phyloP scores from a whole-genome alignment of 2,888 invertebrate genomes.

The Meteorus colon region DNA sequence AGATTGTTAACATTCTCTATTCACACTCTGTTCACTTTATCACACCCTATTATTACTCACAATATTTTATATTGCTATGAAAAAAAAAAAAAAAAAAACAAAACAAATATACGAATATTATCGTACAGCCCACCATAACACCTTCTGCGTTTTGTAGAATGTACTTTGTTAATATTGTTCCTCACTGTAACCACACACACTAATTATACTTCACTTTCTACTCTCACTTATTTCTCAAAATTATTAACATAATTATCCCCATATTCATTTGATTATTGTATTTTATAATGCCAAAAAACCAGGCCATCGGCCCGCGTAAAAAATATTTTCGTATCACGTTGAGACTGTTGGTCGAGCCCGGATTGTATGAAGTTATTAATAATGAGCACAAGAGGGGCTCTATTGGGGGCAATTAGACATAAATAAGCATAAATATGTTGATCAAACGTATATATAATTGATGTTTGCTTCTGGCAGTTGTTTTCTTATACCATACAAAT shows the following conservation, averaged over 20 bases:
- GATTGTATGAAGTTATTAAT: slow-evolving; percentile 49
- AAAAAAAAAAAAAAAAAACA: not conserved
- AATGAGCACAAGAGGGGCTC: slow-evolving; percentile 52
- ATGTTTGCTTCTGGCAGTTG: slow-evolving; percentile 43
- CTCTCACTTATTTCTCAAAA: not conserved
- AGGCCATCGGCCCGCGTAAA: slow-evolving; percentile 52
- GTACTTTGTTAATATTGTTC: not conserved
- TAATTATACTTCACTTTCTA: not conserved
- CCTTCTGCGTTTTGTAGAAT: not conserved
- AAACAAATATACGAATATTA: not conserved
- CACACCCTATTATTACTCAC: not conserved
- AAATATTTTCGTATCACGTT: slow-evolving; percentile 49
- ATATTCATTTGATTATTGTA: not conserved
- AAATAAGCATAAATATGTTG: slow-evolving; percentile 8
- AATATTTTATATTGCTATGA: not conserved
- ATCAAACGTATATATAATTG: slow-evolving; percentile 2
- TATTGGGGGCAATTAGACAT: slow-evolving; percentile 40
- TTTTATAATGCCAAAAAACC: slow-evolving; percentile 26
- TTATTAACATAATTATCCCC: not conserved
- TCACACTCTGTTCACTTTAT: not conserved
- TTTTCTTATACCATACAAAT: slow-evolving; percentile 26
- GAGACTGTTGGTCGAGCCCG: slow-evolving; percentile 53
- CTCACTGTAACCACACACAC: not conserved
- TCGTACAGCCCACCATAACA: not conserved
- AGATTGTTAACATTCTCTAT: not conserved